phyloP scores from a whole-genome alignment of 2,113 vertebrate genomes.

The Gambusia affinis region DNA sequence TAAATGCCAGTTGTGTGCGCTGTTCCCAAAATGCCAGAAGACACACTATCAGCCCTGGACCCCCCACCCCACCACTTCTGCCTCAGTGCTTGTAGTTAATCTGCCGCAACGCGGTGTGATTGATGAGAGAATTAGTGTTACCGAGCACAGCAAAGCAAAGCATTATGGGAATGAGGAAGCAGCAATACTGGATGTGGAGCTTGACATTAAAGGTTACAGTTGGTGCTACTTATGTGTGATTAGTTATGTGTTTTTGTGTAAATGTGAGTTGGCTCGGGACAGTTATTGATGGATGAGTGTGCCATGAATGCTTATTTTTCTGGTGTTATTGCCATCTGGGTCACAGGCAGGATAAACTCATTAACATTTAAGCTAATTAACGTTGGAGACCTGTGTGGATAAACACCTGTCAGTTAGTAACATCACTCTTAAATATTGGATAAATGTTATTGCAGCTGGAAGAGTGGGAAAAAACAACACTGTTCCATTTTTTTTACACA shows the following conservation, averaged over 20 bases:
- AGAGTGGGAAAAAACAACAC: background rate
- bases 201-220: conserved; percentile 50
- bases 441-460: conserved; percentile 1
- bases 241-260: conserved; percentile 27
- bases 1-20: conserved; percentile 61
- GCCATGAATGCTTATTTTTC: conserved; percentile 25
- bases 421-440: background rate
- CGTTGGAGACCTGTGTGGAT: background rate
- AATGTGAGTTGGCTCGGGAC: conserved; percentile 21
- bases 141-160: conserved; percentile 45
- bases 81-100: conserved; percentile 54
- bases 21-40: conserved; percentile 60
- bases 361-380: conserved; percentile 44
- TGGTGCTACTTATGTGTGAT: conserved; percentile 19
- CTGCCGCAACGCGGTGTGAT: conserved; percentile 66
- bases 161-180: conserved; percentile 57
- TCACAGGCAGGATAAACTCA: conserved; percentile 23
- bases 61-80: background rate
- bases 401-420: conserved; percentile 36
- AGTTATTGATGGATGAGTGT: conserved; percentile 52
- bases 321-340: conserved; percentile 22
- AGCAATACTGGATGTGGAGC: conserved; percentile 49
- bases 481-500: background rate
- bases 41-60: conserved; percentile 18
- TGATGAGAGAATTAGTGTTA: conserved; percentile 74